phyloP scores from a whole-genome alignment of 2,113 vertebrate genomes.

The Bos indicus region DNA sequence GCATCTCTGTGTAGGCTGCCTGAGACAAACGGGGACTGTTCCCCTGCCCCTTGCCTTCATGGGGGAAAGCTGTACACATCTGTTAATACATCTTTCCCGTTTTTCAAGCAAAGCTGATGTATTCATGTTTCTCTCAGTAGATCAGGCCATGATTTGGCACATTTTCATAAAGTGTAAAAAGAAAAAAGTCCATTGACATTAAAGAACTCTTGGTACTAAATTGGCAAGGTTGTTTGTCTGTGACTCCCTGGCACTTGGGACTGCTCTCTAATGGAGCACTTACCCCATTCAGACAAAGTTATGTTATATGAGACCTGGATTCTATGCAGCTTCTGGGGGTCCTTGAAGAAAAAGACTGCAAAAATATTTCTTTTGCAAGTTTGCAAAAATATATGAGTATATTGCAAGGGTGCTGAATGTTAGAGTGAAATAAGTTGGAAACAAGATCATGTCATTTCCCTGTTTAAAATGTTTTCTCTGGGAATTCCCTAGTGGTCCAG shows the following conservation, averaged over 20 bases:
- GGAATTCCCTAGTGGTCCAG: neutral
- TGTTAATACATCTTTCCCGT: neutral
- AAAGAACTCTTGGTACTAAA: neutral
- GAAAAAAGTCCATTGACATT: neutral
- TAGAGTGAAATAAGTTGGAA: neutral
- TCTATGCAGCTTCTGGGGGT: neutral
- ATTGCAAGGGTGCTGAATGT: neutral
- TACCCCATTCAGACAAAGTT: neutral
- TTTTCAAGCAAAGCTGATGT: neutral
- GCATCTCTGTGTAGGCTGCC: slow-evolving; percentile 35
- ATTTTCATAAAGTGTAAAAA: neutral
- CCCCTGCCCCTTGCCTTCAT: neutral
- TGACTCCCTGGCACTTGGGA: neutral
- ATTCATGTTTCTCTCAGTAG: neutral
- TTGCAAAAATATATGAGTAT: neutral
- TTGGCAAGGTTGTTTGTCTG: neutral
- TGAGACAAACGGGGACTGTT: slow-evolving; percentile 39
- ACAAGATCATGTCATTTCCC: neutral
- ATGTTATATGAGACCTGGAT: neutral
- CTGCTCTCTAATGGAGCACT: neutral
- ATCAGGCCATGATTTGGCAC: neutral
- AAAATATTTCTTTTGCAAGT: neutral
- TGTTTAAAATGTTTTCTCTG: neutral
- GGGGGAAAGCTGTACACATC: neutral
- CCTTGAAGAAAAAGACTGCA: neutral